Evolutionary conservation across 2,888 invertebrate species (phyloP).

Genomic region (Pogonocherus hispidulus): DNA sequence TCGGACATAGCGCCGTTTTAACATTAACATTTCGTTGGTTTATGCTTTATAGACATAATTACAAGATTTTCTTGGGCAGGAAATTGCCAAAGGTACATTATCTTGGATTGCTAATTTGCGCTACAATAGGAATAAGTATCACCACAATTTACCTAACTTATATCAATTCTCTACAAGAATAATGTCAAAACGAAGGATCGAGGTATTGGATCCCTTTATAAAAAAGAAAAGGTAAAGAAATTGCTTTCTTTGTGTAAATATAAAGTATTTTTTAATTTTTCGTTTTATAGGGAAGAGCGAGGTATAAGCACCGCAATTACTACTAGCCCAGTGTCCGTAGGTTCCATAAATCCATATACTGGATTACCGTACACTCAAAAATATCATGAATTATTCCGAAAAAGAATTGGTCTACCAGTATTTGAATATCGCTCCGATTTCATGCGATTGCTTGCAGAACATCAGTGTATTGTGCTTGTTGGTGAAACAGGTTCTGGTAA

Average conservation of each 20-base stretch:
- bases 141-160: too few relatives aligned
- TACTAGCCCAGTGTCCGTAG: constrained; percentile 65
- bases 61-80: too few relatives aligned
- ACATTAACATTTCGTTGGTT: too few relatives aligned
- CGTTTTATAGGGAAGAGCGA: constrained; percentile 72
- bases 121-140: too few relatives aligned
- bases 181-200: constrained; percentile 91
- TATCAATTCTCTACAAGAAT: too few relatives aligned
- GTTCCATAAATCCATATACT: constrained; percentile 83
- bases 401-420: constrained; percentile 93
- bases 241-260: neutral
- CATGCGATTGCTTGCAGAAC: constrained; percentile 90
- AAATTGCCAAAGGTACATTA: too few relatives aligned
- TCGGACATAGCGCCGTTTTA: too few relatives aligned
- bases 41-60: too few relatives aligned
- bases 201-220: constrained; percentile 87
- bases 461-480: constrained; percentile 96
- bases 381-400: constrained; percentile 90
- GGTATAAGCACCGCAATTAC: constrained; percentile 64
- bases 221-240: constrained; percentile 80
- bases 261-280: neutral
- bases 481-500: constrained; percentile 99
- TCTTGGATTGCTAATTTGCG: too few relatives aligned
- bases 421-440: constrained; percentile 98
- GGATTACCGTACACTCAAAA: constrained; percentile 88